Conservation (phyloP, 2,113 vertebrate species). For the Lates calcarifer region DNA sequence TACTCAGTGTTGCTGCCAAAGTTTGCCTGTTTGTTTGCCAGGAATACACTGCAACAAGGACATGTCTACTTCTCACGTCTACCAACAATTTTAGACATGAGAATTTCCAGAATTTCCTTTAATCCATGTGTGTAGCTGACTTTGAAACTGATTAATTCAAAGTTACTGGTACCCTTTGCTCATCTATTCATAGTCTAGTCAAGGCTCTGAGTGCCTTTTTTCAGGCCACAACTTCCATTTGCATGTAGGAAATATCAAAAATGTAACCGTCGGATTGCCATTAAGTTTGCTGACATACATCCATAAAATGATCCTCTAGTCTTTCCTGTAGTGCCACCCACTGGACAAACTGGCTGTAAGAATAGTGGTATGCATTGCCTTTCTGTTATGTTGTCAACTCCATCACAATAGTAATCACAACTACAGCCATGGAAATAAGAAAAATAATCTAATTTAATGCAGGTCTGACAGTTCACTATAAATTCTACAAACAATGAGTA, state of each 20-base stretch:
- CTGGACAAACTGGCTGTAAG: background rate
- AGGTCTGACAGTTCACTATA: background rate
- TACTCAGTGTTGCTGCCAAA: too few relatives aligned
- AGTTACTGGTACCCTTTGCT: too few relatives aligned
- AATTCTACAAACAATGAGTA: background rate
- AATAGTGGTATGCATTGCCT: background rate
- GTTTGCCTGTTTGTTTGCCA: too few relatives aligned
- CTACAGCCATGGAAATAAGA: background rate
- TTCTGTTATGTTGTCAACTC: background rate
- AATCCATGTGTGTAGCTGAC: too few relatives aligned
- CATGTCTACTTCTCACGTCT: too few relatives aligned
- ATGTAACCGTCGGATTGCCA: background rate
- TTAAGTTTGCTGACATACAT: background rate
- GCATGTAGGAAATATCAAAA: background rate
- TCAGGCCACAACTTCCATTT: background rate
- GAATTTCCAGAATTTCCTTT: too few relatives aligned
- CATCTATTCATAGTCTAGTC: too few relatives aligned
- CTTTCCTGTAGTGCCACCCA: conserved; percentile 5
- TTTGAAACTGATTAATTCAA: too few relatives aligned
- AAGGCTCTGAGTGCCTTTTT: background rate
- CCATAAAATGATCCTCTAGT: background rate
- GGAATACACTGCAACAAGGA: too few relatives aligned
- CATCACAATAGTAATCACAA: background rate
- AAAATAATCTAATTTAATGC: too few relatives aligned
- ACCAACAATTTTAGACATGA: too few relatives aligned